A percentile compares a stretch with the other conserved stretches of the same genome.
Conservation (phyloP, 2,888 invertebrate species). For the Tryphoninae sp. region DNA sequence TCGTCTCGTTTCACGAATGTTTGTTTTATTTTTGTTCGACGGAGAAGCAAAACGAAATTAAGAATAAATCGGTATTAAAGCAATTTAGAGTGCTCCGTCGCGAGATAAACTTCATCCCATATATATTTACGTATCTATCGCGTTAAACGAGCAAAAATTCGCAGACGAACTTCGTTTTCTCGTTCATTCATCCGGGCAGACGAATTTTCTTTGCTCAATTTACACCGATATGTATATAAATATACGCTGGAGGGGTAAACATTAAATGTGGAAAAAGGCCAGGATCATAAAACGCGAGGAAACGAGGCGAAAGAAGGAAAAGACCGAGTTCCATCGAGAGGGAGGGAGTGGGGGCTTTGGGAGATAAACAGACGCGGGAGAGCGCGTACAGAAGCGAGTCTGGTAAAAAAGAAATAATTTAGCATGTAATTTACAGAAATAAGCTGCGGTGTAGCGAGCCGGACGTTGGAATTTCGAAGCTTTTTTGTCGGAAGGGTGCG, state of each 20-base stretch:
- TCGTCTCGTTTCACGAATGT: too few relatives aligned
- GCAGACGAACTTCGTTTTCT: conserved; percentile 25
- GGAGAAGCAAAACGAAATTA: neutral
- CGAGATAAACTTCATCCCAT: neutral
- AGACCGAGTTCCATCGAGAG: neutral
- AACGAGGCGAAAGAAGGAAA: conserved; percentile 33
- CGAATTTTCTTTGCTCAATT: conserved; percentile 44
- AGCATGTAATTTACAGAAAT: conserved; percentile 61
- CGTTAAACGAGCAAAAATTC: conserved; percentile 20
- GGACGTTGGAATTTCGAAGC: conserved; percentile 55
- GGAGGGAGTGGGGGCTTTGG: neutral
- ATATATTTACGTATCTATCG: neutral
- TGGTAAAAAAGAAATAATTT: conserved; percentile 50
- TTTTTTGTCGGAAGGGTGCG: conserved; percentile 49
- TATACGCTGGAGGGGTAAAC: conserved; percentile 15
- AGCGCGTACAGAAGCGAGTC: conserved; percentile 21
- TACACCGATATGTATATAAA: conserved; percentile 22
- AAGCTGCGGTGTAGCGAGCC: conserved; percentile 51
- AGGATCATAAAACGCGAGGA: conserved; percentile 35
- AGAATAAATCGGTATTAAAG: neutral
- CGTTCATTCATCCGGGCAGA: conserved; percentile 26
- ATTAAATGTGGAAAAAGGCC: conserved; percentile 35
- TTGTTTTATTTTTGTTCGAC: too few relatives aligned
- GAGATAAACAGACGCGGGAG: conserved; percentile 25
- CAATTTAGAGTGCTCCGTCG: neutral